Percentiles rank a stretch among this genome's conserved stretches.
Evolutionary conservation across 2,113 vertebrate species (phyloP).

Genomic region (Cichladusa arquata): DNA sequence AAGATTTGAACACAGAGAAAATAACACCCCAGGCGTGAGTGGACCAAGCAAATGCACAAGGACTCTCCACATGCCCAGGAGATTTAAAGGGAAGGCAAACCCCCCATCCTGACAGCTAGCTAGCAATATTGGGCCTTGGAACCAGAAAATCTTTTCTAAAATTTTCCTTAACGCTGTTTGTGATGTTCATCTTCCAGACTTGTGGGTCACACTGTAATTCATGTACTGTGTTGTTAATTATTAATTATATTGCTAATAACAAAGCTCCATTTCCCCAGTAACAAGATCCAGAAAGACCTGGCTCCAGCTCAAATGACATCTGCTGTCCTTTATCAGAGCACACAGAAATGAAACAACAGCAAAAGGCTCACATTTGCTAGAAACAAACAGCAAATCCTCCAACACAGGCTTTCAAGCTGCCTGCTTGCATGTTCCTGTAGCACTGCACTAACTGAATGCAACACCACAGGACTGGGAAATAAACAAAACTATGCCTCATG

Average conservation of each 20-base stretch:
- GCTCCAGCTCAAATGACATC: conserved; percentile 52
- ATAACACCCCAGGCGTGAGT: neutral
- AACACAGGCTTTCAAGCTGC: neutral
- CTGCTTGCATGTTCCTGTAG: neutral
- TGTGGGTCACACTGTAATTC: neutral
- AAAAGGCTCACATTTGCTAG: conserved; percentile 7
- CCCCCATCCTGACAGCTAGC: neutral
- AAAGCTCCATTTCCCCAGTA: conserved; percentile 40
- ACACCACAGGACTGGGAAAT: neutral
- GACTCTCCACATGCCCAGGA: neutral
- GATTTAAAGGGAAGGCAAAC: neutral
- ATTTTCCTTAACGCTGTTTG: neutral
- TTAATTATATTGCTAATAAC: conserved; percentile 52
- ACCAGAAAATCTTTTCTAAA: neutral
- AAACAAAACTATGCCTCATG: neutral
- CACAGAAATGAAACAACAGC: neutral
- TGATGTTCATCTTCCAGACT: neutral
- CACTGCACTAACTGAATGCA: neutral
- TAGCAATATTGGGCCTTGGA: neutral
- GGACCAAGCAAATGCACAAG: neutral
- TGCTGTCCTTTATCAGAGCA: conserved; percentile 9
- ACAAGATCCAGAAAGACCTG: conserved; percentile 34
- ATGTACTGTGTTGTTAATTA: conserved; percentile 15
- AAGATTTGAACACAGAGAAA: neutral
- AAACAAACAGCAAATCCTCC: neutral